Evolutionary conservation across 2,888 invertebrate genomes (phyloP).

Genomic region (Caenorhabditis wallacei): DNA sequence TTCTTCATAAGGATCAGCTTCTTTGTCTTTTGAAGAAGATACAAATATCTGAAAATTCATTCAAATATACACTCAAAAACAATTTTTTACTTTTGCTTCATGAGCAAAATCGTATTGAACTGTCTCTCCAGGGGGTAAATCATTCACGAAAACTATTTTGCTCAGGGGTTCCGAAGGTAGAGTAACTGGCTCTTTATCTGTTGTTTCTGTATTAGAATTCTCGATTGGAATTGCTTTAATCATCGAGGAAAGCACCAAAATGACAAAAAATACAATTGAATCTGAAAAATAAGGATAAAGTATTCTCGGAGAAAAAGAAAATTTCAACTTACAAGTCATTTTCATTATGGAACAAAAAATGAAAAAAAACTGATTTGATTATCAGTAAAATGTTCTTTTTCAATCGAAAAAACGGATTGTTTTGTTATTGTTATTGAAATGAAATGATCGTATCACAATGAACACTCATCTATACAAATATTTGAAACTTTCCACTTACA

Average conservation of each 20-base stretch:
- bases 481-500: slow-evolving; percentile 13
- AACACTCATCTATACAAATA: slow-evolving; percentile 51
- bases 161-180: slow-evolving; percentile 39
- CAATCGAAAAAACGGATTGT: slow-evolving; percentile 6
- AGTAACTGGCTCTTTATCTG: slow-evolving; percentile 10
- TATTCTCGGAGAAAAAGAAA: background rate
- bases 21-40: slow-evolving; percentile 43
- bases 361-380: slow-evolving; percentile 21
- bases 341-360: slow-evolving; percentile 36
- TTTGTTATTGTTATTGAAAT: slow-evolving; percentile 5
- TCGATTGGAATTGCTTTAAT: slow-evolving; percentile 4
- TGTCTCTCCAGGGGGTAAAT: slow-evolving; percentile 50
- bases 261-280: slow-evolving; percentile 3
- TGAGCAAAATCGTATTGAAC: slow-evolving; percentile 26
- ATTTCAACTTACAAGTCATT: slow-evolving; percentile 12
- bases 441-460: slow-evolving; percentile 3
- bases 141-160: slow-evolving; percentile 56
- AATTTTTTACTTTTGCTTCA: slow-evolving; percentile 25
- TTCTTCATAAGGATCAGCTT: slow-evolving; percentile 40
- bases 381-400: slow-evolving; percentile 2
- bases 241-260: slow-evolving; percentile 22
- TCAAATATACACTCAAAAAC: background rate
- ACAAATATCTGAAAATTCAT: slow-evolving; percentile 42
- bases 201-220: background rate
- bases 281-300: slow-evolving; percentile 42